A percentile compares a stretch with the other conserved stretches of the same genome.
phyloP scores from a whole-genome alignment of 2,797 vertebrate genomes.

The Microchirus variegatus region DNA sequence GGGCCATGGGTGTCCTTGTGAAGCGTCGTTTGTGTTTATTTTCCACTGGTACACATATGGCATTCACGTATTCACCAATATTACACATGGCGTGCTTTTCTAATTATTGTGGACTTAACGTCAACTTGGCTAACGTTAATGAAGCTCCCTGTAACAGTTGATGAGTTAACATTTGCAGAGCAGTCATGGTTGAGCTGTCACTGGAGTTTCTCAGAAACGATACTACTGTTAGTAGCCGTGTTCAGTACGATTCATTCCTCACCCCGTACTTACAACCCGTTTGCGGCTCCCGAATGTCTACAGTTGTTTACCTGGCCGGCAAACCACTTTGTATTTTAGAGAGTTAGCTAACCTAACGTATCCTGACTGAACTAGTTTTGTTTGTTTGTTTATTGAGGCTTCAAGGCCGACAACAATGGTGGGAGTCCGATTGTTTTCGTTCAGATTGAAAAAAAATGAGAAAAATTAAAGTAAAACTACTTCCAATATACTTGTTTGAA shows the following conservation, averaged over 20 bases:
- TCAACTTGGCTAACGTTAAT: constrained; percentile 21
- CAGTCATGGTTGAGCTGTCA: constrained; percentile 44
- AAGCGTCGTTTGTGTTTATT: background rate
- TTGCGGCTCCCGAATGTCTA: no score
- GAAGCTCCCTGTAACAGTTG: constrained; percentile 42
- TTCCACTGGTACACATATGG: fast-evolving
- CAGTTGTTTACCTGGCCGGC: no score
- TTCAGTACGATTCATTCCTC: no score
- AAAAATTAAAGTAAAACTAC: no score
- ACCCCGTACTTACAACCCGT: background rate
- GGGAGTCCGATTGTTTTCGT: no score
- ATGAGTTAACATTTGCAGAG: constrained; percentile 55
- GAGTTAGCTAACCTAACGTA: constrained; percentile 6
- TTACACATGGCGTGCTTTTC: background rate
- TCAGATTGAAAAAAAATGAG: no score
- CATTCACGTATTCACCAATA: fast-evolving
- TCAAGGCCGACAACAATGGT: no score
- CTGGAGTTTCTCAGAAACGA: constrained; percentile 27
- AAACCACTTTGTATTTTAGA: background rate
- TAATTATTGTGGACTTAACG: constrained; percentile 3
- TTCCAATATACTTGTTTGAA: no score
- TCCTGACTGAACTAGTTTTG: background rate
- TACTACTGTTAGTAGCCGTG: background rate
- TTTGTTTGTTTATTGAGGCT: background rate
- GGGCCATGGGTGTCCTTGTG: background rate